Evolutionary conservation across 2,888 invertebrate genomes (phyloP).

Genomic region (Balanococcus diminutus): DNA sequence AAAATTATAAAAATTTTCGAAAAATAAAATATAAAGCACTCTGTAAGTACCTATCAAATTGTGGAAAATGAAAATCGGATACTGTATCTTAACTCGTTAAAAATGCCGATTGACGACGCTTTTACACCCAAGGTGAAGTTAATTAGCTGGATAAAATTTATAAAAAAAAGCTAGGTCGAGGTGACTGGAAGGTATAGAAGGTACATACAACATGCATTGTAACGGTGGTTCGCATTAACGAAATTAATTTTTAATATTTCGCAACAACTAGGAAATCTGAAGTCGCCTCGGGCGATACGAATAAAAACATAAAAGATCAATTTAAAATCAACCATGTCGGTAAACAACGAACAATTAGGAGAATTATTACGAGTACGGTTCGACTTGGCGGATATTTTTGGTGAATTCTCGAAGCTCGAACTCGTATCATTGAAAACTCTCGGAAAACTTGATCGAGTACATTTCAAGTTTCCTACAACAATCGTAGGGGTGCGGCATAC

Average conservation of each 20-base stretch:
- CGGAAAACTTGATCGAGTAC: constrained; percentile 15
- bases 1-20: no score
- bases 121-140: constrained; percentile 22
- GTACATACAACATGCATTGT: not conserved
- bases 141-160: constrained; percentile 18
- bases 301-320: constrained; percentile 34
- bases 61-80: not conserved
- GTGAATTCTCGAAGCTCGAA: not conserved
- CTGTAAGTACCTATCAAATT: no score
- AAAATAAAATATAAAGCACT: no score
- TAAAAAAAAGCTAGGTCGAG: constrained; percentile 21
- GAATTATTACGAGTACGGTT: not conserved
- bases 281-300: not conserved
- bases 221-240: constrained; percentile 12
- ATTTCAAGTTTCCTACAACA: constrained; percentile 29
- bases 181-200: not conserved
- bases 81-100: not conserved
- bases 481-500: constrained; percentile 41
- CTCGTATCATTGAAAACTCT: constrained; percentile 19
- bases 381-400: not conserved
- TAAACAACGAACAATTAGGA: constrained; percentile 17
- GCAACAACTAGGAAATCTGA: constrained; percentile 30
- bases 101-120: not conserved
- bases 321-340: constrained; percentile 6
- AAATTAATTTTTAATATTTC: constrained; percentile 36